These are phyloP conservation scores for Phalangium opilio DNA, from an alignment of 2,888 invertebrate species.

Conservation along the genomic window DNA sequence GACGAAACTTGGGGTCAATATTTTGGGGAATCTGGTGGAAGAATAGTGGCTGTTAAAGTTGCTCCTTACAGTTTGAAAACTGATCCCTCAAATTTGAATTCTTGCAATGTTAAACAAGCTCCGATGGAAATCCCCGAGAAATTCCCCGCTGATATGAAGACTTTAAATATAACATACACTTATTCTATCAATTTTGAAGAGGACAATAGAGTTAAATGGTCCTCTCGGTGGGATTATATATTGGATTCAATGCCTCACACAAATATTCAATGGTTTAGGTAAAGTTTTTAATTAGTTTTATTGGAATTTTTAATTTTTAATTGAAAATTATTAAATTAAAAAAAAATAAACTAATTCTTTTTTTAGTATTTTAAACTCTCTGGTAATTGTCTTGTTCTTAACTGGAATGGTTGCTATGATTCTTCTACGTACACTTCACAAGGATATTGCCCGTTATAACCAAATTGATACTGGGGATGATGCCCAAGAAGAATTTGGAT, in stretches of 20 bases:
- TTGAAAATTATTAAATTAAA: too few relatives aligned
- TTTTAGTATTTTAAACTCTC: slow-evolving; percentile 79
- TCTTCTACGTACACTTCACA: slow-evolving; percentile 83
- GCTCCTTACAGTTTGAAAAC: slow-evolving; percentile 29
- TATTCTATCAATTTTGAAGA: slow-evolving; percentile 29
- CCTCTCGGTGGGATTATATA: slow-evolving; percentile 98
- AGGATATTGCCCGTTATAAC: slow-evolving; percentile 97
- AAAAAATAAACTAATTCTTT: slow-evolving; percentile 14
- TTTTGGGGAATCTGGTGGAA: slow-evolving; percentile 62
- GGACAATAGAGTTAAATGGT: slow-evolving; percentile 85
- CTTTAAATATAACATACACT: too few relatives aligned
- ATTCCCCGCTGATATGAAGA: too few relatives aligned
- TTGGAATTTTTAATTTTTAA: too few relatives aligned
- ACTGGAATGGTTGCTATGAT: slow-evolving; percentile 99
- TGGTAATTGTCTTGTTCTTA: slow-evolving; percentile 75
- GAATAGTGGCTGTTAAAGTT: slow-evolving; percentile 52
- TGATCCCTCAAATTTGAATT: too few relatives aligned
- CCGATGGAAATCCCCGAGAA: too few relatives aligned
- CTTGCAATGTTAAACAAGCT: too few relatives aligned
- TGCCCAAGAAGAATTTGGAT: slow-evolving; percentile 67
- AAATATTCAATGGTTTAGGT: slow-evolving; percentile 88
- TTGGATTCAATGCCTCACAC: slow-evolving; percentile 95
- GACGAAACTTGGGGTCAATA: slow-evolving; percentile 72
- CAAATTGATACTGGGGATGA: slow-evolving; percentile 51
- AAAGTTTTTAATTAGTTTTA: slow-evolving; percentile 2